Evolutionary conservation across 1,140 invertebrate genomes (phyloP).

Genomic region (Apocrypta bakeri): DNA sequence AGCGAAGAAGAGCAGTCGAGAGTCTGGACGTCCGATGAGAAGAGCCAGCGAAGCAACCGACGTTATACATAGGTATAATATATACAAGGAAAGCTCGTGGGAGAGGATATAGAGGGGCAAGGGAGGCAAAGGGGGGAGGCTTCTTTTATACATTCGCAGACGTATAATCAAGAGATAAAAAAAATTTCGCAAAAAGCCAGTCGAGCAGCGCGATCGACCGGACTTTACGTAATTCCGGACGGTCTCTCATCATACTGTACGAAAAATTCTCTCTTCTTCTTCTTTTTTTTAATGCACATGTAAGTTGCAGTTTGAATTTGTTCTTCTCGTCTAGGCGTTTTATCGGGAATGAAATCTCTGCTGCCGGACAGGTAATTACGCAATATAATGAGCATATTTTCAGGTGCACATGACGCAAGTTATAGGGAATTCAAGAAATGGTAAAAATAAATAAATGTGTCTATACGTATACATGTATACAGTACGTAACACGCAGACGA

Average conservation of each 20-base stretch:
- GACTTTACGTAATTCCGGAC: slow-evolving; percentile 40
- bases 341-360: neutral
- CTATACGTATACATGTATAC: too few species aligned
- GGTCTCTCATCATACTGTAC: neutral
- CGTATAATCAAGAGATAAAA: slow-evolving; percentile 39
- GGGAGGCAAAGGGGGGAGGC: neutral
- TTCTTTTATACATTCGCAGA: slow-evolving; percentile 24
- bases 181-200: slow-evolving; percentile 15
- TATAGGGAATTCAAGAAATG: neutral
- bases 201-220: neutral
- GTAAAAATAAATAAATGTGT: too few species aligned
- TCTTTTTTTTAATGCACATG: too few species aligned
- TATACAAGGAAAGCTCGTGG: too few species aligned
- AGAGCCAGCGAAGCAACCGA: neutral
- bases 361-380: neutral
- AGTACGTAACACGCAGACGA: too few species aligned
- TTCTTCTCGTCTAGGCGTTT: neutral
- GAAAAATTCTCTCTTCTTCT: neutral
- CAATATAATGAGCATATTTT: neutral
- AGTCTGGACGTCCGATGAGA: slow-evolving; percentile 12
- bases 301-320: neutral
- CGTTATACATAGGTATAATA: neutral
- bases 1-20: neutral
- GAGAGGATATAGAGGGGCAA: neutral
- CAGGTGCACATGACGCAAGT: neutral